Conservation (phyloP, 2,888 invertebrate genomes). For the Beris chalybata region DNA sequence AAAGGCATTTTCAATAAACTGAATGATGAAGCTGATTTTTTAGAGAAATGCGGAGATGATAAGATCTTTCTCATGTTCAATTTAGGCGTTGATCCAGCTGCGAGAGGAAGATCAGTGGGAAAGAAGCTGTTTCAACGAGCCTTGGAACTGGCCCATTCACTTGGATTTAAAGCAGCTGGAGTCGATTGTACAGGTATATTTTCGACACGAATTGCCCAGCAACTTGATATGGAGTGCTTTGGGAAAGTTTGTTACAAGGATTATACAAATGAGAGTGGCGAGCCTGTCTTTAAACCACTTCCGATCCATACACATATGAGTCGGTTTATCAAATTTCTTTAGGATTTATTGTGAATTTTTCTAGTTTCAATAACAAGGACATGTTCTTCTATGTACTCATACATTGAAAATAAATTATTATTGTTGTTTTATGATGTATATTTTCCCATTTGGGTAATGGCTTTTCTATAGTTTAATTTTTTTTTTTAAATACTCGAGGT, state of each 20-base stretch:
- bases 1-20: conserved; percentile 1
- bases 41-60: conserved; percentile 30
- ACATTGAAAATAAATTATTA: too few relatives aligned
- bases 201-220: conserved; percentile 37
- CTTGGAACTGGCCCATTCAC: conserved; percentile 33
- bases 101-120: conserved; percentile 38
- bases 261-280: conserved; percentile 35
- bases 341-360: too few relatives aligned
- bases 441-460: too few relatives aligned
- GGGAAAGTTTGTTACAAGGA: conserved; percentile 34
- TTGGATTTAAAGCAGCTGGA: conserved; percentile 34
- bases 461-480: too few relatives aligned
- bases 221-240: conserved; percentile 35
- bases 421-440: too few relatives aligned
- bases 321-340: conserved; percentile 34
- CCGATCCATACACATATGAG: conserved; percentile 37
- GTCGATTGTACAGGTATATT: conserved; percentile 39
- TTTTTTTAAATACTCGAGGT: too few relatives aligned
- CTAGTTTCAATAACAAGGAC: too few relatives aligned
- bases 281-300: conserved; percentile 36
- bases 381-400: too few relatives aligned
- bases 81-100: conserved; percentile 33
- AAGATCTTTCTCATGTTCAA: conserved; percentile 36
- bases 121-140: conserved; percentile 34
- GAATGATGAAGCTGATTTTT: conserved; percentile 35